Conservation (phyloP, 2,888 invertebrate species). For the Lissocephala sabroskyi region DNA sequence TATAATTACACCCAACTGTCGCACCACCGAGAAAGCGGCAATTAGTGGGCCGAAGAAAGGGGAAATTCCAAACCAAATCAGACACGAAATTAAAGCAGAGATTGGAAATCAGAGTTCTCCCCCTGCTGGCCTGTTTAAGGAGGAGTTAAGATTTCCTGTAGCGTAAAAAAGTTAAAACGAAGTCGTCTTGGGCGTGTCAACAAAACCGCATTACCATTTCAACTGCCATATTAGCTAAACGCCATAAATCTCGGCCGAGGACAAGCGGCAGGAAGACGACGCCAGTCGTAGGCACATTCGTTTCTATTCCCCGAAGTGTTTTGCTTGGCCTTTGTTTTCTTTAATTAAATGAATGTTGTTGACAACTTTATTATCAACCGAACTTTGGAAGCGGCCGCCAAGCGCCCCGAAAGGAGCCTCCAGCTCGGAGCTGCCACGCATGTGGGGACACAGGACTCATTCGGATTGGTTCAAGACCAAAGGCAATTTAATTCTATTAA, state of each 20-base stretch:
- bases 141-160: too few species aligned
- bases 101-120: too few species aligned
- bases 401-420: slow-evolving; percentile 5
- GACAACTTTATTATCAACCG: slow-evolving; percentile 67
- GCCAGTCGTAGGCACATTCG: not conserved
- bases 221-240: slow-evolving; percentile 49
- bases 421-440: slow-evolving; percentile 8
- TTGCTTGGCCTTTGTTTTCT: slow-evolving; percentile 56
- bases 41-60: too few species aligned
- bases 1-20: too few species aligned
- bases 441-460: not conserved
- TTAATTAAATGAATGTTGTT: slow-evolving; percentile 70
- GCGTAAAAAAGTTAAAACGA: too few species aligned
- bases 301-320: slow-evolving; percentile 50
- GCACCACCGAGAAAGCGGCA: too few species aligned
- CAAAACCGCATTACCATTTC: slow-evolving; percentile 45
- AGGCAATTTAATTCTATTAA: slow-evolving; percentile 61
- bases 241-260: slow-evolving; percentile 51
- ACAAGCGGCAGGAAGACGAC: slow-evolving; percentile 28
- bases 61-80: too few species aligned
- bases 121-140: too few species aligned
- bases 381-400: slow-evolving; percentile 47
- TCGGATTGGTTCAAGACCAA: slow-evolving; percentile 4
- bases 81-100: too few species aligned
- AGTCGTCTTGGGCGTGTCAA: too few species aligned